These are phyloP conservation scores for Melanogrammus aeglefinus DNA, from an alignment of 2,797 vertebrate species.

Conservation along the genomic window DNA sequence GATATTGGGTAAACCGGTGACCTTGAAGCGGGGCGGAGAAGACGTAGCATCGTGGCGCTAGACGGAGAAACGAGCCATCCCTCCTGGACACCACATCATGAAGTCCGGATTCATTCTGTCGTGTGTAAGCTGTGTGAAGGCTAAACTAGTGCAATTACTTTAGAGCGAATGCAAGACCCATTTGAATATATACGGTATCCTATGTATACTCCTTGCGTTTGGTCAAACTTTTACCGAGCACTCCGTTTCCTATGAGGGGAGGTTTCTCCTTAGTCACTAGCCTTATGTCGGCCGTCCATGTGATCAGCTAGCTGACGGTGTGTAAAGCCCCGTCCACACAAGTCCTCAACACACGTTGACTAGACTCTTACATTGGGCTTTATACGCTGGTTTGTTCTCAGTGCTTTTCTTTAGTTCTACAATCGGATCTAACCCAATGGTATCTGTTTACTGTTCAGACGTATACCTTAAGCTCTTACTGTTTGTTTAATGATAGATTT, in stretches of 20 bases:
- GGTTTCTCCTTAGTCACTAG: neutral
- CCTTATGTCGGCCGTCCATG: neutral
- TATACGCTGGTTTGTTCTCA: constrained; percentile 16
- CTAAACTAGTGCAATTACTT: constrained; percentile 9
- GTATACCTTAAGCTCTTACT: constrained; percentile 65
- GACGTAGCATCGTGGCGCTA: neutral
- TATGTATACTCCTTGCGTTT: neutral
- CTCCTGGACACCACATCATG: constrained; percentile 31
- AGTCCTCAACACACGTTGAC: neutral
- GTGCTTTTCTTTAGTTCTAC: constrained; percentile 23
- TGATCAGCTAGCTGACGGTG: neutral
- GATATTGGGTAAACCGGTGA: constrained; percentile 14
- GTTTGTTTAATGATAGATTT: constrained; percentile 56
- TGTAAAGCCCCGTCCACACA: neutral
- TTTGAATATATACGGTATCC: constrained; percentile 7
- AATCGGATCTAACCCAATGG: constrained; percentile 34
- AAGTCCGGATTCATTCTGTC: neutral
- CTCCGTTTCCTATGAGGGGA: constrained; percentile 6
- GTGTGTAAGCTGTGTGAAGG: neutral
- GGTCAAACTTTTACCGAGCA: constrained; percentile 20
- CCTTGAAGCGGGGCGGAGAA: neutral
- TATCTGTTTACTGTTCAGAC: constrained; percentile 58
- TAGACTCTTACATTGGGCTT: neutral
- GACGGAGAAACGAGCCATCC: constrained; percentile 11
- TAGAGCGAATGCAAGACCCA: constrained; percentile 9